Evolutionary conservation across 2,113 vertebrate genomes (phyloP).

Genomic region (Spheniscus mendiculus): DNA sequence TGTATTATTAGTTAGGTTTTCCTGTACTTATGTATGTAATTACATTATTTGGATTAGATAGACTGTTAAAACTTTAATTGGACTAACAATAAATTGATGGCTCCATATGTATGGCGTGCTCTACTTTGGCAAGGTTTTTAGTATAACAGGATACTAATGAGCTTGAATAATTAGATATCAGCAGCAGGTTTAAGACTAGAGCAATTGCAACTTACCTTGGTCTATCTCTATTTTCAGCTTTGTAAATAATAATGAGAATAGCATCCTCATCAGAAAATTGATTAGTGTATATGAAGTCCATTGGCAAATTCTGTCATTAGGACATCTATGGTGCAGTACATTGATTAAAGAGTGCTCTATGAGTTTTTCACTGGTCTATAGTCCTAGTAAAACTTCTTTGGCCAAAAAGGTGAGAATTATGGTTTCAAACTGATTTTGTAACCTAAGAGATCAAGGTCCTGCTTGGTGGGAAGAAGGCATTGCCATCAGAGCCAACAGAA

Average conservation of each 20-base stretch:
- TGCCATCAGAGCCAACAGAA: neutral
- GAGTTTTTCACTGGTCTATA: accelerated
- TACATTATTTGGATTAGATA: neutral
- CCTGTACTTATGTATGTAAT: neutral
- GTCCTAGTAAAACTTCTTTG: neutral
- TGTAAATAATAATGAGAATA: neutral
- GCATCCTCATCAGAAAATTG: neutral
- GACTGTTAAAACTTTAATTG: neutral
- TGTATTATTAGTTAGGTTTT: neutral
- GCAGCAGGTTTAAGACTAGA: neutral
- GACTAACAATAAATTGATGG: neutral
- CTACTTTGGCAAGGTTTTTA: neutral
- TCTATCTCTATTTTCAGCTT: neutral
- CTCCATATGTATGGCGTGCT: neutral
- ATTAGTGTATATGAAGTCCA: neutral
- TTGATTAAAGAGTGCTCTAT: neutral
- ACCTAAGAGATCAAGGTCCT: neutral
- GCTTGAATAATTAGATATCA: neutral
- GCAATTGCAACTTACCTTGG: neutral
- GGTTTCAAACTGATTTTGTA: neutral
- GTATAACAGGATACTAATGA: neutral
- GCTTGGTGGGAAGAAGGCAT: neutral
- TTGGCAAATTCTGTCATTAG: neutral
- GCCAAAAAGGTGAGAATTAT: neutral
- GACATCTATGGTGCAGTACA: neutral